Evolutionary conservation across 1,140 invertebrate genomes (phyloP), one percentile per base, ranked within the genome.

Genomic region (Stenopsyche tienmushanensis): DNA sequence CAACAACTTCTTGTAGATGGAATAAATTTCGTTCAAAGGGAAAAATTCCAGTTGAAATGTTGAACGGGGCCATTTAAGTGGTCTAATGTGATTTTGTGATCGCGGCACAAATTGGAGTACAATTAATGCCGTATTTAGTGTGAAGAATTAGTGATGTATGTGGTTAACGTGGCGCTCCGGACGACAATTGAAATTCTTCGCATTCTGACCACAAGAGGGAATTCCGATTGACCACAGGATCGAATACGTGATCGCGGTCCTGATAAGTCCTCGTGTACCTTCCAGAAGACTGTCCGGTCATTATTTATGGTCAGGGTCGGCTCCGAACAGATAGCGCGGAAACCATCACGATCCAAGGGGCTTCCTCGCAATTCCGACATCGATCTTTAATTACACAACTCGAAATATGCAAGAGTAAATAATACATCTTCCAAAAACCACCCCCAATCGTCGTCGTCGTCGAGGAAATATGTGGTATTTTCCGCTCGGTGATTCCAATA

Each of bases 401-500:
- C 29, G 29, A 39, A 39, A n/a, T 5, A n/a, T 39, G 29, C 13
- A n/a, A 5, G 29, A 8, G 29, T 39, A 39, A 39, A 5, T 13
- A n/a, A n/a, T n/a, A n/a, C n/a, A n/a, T n/a, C n/a, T n/a, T n/a
- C n/a, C n/a, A n/a, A n/a, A n/a, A n/a, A n/a, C n/a, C n/a, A n/a
- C n/a, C n/a, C n/a, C 41, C 41, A 42, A 13, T 42, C 41, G 41
- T 42, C n/a, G n/a, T 34, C 29, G 5, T 34, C 29, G 29, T 13
- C 29, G 42, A n/a, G n/a, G n/a, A n/a, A n/a, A n/a, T n/a, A n/a
- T 15, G 49, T 24, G 49, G 62, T 54, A 39, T 45, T 65, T 65
- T 60, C 54, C 52, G 47, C 20, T 58, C 29, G 17, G 53, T 65
- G 63, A 49, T 57, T 50, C 49, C 62, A 64, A 62, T 62, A 62